Evolutionary conservation across 2,113 vertebrate species (phyloP), one percentile per base, ranked within the genome.

Genomic region (Apaloderma vittatum): DNA sequence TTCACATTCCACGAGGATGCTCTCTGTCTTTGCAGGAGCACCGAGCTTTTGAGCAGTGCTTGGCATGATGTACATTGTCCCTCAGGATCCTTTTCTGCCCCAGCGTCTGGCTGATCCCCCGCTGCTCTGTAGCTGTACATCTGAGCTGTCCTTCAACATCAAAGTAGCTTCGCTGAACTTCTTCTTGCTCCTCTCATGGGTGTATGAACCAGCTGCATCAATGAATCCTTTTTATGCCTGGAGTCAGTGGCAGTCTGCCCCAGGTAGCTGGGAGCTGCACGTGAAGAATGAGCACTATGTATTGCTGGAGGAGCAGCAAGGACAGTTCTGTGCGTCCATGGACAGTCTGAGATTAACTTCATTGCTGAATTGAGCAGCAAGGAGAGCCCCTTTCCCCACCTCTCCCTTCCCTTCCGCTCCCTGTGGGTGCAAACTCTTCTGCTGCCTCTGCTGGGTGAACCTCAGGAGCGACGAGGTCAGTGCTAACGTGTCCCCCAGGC

Each of bases 1-100:
- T 40, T 40, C 63, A 6, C n/a, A 22, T 8, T 48, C 67, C 90
- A 16, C 15, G 9, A 58, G 43, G 58, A 12, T 1, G 4, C 20
- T 48, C 32, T 27, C 26, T 81, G 24, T 6, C 37, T 3, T 3
- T 32, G n/a, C n/a, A 8, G 24, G 29, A 37, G 6, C 8, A 2
- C 8, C 3, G 40, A n/a, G 3, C 29, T 12, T 65, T 21, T 46
- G 52, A 66, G 52, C 70, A n/a, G 71, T 2, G 11, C 86, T 51
- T 45, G 23, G 54, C 0, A 2, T 6, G 7, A 32, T 26, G 55
- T 5, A 16, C 5, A 0, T 1, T 12, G 29, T 17, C 8, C 30
- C 65, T 43, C 46, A 5, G 12, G 45, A 12, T 52, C 45, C n/a
- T 3, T 8, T 30, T n/a, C 43, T 40, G 73, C 30, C 61, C 19